Percentiles rank a stretch among this genome's conserved stretches.
Evolutionary conservation across 2,797 vertebrate genomes (phyloP).

Genomic region (Spatula clypeata): DNA sequence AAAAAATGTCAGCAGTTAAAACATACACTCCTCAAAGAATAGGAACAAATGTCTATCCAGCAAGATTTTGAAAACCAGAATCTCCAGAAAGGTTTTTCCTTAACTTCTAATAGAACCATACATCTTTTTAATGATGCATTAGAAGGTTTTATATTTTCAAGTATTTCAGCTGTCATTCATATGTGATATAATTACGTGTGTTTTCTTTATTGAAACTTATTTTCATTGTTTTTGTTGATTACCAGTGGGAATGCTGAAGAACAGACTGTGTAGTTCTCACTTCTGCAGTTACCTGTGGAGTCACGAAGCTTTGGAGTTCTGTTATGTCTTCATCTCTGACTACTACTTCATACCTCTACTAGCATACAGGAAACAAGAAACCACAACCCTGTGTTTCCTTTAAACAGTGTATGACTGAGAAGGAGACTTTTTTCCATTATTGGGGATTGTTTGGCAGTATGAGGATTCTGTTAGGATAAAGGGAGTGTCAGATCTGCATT

Average conservation of each 20-base stretch:
- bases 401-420: not conserved
- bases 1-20: not conserved
- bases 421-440: not conserved
- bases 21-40: not conserved
- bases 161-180: not conserved
- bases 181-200: fast-evolving
- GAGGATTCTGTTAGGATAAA: not conserved
- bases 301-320: not conserved
- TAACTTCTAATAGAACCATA: not conserved
- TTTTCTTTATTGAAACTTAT: not conserved
- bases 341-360: not conserved
- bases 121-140: not conserved
- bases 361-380: fast-evolving
- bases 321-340: fast-evolving
- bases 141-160: not conserved
- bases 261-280: not conserved
- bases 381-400: not conserved
- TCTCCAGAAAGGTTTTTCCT: not conserved
- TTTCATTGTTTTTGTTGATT: not conserved
- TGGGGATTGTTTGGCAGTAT: not conserved
- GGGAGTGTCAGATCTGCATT: not conserved
- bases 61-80: not conserved
- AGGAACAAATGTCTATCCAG: not conserved
- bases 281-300: not conserved
- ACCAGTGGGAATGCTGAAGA: not conserved